Percentiles rank a stretch among this genome's conserved stretches.
Conservation (phyloP, 35 echinoderm and acorn worm species). For the Apostichopus californicus region DNA sequence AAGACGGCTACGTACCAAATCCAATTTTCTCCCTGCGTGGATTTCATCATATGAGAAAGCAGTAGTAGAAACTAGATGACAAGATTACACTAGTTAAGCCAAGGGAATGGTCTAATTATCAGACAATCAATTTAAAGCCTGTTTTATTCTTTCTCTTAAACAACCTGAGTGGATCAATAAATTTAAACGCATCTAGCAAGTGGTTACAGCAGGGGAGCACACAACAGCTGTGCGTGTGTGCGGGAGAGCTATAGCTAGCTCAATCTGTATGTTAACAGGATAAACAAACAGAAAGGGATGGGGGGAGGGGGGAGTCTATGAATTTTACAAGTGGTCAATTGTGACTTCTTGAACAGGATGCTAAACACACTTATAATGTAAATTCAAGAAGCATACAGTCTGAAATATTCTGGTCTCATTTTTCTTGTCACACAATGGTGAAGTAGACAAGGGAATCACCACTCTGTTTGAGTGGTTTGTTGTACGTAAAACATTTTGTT, state of each 20-base stretch:
- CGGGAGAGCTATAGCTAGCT: background rate
- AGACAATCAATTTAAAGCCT: slow-evolving; percentile 41
- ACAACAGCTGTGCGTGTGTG: background rate
- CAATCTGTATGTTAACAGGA: background rate
- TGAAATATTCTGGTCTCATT: background rate
- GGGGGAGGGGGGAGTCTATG: background rate
- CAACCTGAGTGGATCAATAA: slow-evolving; percentile 36
- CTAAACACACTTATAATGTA: background rate
- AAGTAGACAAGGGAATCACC: too few species aligned
- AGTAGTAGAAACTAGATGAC: slow-evolving; percentile 1
- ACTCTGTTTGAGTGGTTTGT: too few species aligned
- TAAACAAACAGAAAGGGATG: background rate
- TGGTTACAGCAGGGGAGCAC: background rate
- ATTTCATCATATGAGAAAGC: background rate
- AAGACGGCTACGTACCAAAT: background rate
- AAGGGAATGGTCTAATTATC: slow-evolving; percentile 46
- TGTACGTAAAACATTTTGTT: too few species aligned
- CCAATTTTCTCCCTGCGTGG: slow-evolving; percentile 23
- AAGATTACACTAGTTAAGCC: slow-evolving; percentile 39
- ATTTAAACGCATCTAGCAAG: slow-evolving; percentile 37
- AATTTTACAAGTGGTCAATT: background rate
- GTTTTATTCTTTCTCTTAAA: slow-evolving; percentile 27
- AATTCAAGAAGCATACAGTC: background rate
- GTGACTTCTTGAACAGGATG: slow-evolving; percentile 4
- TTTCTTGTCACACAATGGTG: background rate